These are phyloP conservation scores for Cerastis leucographa DNA, from an alignment of 2,888 invertebrate species.

Conservation along the genomic window DNA sequence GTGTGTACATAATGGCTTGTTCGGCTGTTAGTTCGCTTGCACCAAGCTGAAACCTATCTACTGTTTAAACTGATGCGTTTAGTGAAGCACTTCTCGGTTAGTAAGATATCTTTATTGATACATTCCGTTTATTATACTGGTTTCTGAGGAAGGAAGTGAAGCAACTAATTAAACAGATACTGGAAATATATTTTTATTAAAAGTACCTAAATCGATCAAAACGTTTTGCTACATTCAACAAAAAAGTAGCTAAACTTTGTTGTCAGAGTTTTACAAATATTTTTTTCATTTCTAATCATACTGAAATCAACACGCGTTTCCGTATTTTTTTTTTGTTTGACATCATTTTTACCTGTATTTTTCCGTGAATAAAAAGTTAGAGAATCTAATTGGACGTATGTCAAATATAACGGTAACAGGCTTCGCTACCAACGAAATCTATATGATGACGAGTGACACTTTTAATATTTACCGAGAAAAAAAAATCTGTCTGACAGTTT, in stretches of 20 bases:
- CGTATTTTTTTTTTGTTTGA: constrained; percentile 45
- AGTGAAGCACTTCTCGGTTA: constrained; percentile 35
- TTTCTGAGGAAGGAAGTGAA: not conserved
- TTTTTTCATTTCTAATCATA: constrained; percentile 33
- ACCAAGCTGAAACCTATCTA: constrained; percentile 51
- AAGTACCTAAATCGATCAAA: not conserved
- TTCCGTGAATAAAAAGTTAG: constrained; percentile 67
- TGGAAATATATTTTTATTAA: not conserved
- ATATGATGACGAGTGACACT: too few species aligned
- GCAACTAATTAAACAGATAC: constrained; percentile 2
- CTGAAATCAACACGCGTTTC: constrained; percentile 34
- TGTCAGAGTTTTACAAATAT: constrained; percentile 7
- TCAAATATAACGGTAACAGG: constrained; percentile 69
- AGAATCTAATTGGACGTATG: constrained; percentile 74
- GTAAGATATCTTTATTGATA: constrained; percentile 39
- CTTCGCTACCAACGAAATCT: constrained; percentile 65
- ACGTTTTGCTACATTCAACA: not conserved
- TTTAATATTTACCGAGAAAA: constrained; percentile 46
- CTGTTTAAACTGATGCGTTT: constrained; percentile 56
- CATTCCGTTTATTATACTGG: constrained; percentile 8
- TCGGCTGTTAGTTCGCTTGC: constrained; percentile 51
- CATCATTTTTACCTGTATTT: constrained; percentile 65
- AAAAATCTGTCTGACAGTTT: constrained; percentile 48
- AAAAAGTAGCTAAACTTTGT: constrained; percentile 6
- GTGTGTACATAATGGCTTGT: constrained; percentile 52